Base-by-base conservation (phyloP, 2,888 invertebrate species). In the Oligia strigilis region DNA sequence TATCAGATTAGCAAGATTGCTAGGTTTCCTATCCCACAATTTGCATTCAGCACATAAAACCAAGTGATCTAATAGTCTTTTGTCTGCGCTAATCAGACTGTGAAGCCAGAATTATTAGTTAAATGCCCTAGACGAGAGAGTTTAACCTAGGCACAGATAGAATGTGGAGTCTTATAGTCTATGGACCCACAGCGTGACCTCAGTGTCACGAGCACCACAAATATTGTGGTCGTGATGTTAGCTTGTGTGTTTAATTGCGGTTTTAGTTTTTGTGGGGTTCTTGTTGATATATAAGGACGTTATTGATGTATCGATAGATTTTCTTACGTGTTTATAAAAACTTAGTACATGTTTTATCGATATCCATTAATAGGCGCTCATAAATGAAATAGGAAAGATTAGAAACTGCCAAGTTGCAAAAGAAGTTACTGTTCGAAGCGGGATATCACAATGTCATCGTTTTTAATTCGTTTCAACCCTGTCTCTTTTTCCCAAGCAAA, bases 71-170 rank as follows among this genome's bases (percentile, higher is more conserved):
- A 69, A 74, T 5, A 77, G 40, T 60, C 70, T 66, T 75, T 84
- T 87, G 73, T 82, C 64, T 80, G 70, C 43, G 79, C 69, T 79
- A 88, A 89, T 85, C 85, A 84, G 80, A 78, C 75, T 84, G 75
- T 85, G 77, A 72, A 77, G 69, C 62, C 79, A 85, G 80, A 89
- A 86, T 89, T 91, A 89, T 89, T 87, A 88, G 86, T 84, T 87
- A 91, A 90, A 46, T 78, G 93, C 91, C 92, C 91, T 94, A 93
- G 94, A 94, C 91, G 94, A 94, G 94, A 95, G 95, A 95, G 95
- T 95, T 94, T 95, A 94, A 95, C 94, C 95, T 93, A 93, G 93
- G 93, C 91, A 92, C 89, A 92, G 92, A 94, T 95, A 94, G 92
- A 94, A 95, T 91, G 92, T 90, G 92, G 52, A 78, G 92, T 93